Evolutionary conservation across 2,113 vertebrate species (phyloP).

Genomic region (Elephantulus edwardii): DNA sequence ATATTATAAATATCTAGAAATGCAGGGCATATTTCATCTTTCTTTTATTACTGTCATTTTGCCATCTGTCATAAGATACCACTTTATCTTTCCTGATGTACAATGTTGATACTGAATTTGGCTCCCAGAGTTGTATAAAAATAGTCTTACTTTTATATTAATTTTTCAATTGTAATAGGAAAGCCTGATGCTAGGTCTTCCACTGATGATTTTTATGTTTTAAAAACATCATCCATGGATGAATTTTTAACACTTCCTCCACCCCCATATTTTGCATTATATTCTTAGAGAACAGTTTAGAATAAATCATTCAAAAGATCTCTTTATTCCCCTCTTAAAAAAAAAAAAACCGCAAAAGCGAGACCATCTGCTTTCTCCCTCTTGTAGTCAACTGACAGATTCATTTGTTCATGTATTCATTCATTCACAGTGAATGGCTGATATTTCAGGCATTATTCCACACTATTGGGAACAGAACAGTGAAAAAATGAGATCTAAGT

Average conservation of each 20-base stretch:
- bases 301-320: slow-evolving; percentile 9
- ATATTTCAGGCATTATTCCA: not conserved
- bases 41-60: not conserved
- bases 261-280: not conserved
- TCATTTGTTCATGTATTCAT: not conserved
- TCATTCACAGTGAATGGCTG: slow-evolving; percentile 6
- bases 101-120: not conserved
- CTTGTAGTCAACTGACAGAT: not conserved
- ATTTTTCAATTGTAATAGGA: not conserved
- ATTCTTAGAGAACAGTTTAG: not conserved
- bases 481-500: not conserved
- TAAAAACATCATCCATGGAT: not conserved
- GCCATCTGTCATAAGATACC: not conserved
- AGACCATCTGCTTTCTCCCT: not conserved
- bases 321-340: not conserved
- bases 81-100: slow-evolving; percentile 1
- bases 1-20: not conserved
- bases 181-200: not conserved
- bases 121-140: not conserved
- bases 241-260: slow-evolving; percentile 28
- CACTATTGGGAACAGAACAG: not conserved
- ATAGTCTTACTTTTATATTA: not conserved
- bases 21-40: not conserved
- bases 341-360: not conserved
- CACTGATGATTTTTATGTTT: not conserved